These are phyloP conservation scores for Tenualosa ilisha DNA, from an alignment of 2,797 vertebrate genomes.

Conservation along the genomic window DNA sequence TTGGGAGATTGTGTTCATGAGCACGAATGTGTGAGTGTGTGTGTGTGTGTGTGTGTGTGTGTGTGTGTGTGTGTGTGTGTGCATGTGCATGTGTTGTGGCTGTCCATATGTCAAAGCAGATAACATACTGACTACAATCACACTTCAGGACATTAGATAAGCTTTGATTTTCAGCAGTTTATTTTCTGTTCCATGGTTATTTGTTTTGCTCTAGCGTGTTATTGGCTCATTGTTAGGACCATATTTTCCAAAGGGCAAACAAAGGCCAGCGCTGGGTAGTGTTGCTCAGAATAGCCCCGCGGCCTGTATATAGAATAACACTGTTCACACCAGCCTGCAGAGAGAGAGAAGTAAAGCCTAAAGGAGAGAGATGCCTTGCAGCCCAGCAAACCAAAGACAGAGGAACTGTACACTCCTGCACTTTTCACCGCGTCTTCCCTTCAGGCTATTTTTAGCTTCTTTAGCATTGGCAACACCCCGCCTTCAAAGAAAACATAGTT, in stretches of 20 bases:
- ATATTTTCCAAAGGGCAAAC: not conserved
- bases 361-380: not conserved
- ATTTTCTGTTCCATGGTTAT: not conserved
- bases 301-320: constrained; percentile 13
- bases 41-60: not conserved
- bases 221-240: not conserved
- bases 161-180: constrained; percentile 5
- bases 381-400: not conserved
- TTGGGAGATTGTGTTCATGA: not conserved
- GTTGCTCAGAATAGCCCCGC: constrained; percentile 19
- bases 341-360: not conserved
- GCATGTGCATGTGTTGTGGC: not conserved
- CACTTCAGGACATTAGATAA: not conserved
- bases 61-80: not conserved
- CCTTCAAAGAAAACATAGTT: constrained; percentile 41
- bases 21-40: not conserved
- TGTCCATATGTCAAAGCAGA: not conserved
- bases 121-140: not conserved
- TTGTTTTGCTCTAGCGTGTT: not conserved
- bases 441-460: constrained; percentile 37
- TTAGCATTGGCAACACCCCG: constrained; percentile 34
- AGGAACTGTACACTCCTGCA: constrained; percentile 1
- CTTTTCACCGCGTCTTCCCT: constrained; percentile 28
- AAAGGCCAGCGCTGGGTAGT: constrained; percentile 10
- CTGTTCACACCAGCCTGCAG: not conserved